phyloP scores from a whole-genome alignment of 37 sponge, comb jelly and placozoan genomes.

The Ephydatia muelleri region DNA sequence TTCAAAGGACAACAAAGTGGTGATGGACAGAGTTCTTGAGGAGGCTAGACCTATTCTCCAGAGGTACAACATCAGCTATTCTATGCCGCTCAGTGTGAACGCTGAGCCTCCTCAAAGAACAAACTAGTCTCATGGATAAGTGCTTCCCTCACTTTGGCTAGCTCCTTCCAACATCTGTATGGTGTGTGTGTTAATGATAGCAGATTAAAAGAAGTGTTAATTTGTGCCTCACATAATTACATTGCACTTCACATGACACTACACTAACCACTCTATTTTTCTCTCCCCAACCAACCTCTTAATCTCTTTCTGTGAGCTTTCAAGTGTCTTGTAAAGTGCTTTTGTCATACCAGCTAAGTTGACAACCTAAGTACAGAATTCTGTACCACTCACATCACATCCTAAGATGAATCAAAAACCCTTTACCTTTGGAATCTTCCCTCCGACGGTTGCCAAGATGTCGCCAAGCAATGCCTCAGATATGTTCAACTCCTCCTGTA shows the following conservation, averaged over 20 bases:
- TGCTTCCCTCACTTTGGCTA: background rate
- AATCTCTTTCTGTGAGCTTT: slow-evolving; percentile 29
- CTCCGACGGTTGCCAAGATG: background rate
- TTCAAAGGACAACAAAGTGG: slow-evolving; percentile 37
- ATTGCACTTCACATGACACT: background rate
- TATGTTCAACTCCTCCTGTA: slow-evolving; percentile 3
- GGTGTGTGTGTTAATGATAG: no score
- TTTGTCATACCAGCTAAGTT: slow-evolving; percentile 12
- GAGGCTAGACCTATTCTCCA: slow-evolving; percentile 32
- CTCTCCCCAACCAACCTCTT: slow-evolving; percentile 23
- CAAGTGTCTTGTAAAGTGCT: slow-evolving; percentile 11
- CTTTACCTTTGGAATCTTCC: slow-evolving; percentile 16
- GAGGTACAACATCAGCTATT: slow-evolving; percentile 35
- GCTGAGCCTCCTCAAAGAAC: slow-evolving; percentile 31
- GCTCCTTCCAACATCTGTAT: slow-evolving; percentile 30
- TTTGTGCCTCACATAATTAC: no score
- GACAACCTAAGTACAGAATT: background rate
- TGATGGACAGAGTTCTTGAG: slow-evolving; percentile 29
- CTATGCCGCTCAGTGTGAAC: no score
- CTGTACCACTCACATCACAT: background rate
- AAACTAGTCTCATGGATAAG: slow-evolving; percentile 35
- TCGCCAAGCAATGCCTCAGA: slow-evolving; percentile 17
- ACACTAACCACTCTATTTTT: background rate
- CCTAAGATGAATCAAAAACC: no score
- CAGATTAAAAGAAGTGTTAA: no score